phyloP scores from a whole-genome alignment of 2,888 invertebrate genomes.

The Lepetodrilus schrolli region DNA sequence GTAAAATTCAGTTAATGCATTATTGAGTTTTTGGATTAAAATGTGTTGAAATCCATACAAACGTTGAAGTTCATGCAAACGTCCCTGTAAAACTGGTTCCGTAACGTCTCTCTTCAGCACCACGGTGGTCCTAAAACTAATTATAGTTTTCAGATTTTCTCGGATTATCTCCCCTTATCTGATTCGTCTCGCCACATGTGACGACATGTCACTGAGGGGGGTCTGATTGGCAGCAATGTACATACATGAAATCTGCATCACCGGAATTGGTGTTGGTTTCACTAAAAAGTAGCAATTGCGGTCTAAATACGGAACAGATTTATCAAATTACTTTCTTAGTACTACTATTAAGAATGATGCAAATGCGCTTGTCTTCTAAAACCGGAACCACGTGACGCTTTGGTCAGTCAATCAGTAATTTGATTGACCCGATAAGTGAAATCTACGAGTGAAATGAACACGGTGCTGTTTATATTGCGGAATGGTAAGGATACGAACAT shows the following conservation, averaged over 20 bases:
- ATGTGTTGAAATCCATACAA: no score
- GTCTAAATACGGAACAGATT: neutral
- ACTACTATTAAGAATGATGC: neutral
- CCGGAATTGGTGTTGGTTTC: neutral
- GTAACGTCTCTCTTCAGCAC: neutral
- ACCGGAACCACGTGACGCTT: neutral
- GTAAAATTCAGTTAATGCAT: no score
- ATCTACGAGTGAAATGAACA: slow-evolving; percentile 24
- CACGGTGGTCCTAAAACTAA: slow-evolving; percentile 14
- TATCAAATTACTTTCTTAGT: slow-evolving; percentile 14
- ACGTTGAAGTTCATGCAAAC: no score
- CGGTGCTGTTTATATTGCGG: neutral
- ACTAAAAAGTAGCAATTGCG: neutral
- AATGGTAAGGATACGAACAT: neutral
- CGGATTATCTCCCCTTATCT: neutral
- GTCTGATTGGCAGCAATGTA: slow-evolving; percentile 20
- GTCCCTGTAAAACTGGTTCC: neutral
- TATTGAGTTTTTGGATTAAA: no score
- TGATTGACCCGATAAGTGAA: slow-evolving; percentile 21
- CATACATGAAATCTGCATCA: slow-evolving; percentile 11
- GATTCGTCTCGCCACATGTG: slow-evolving; percentile 6
- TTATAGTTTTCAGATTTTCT: slow-evolving; percentile 5
- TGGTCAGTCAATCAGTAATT: slow-evolving; percentile 20
- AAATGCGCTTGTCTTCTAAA: neutral
- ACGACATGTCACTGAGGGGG: neutral